A percentile compares a stretch with the other conserved stretches of the same genome.
phyloP scores from a whole-genome alignment of 37 sponge, comb jelly and placozoan species.

The Ianthella basta region DNA sequence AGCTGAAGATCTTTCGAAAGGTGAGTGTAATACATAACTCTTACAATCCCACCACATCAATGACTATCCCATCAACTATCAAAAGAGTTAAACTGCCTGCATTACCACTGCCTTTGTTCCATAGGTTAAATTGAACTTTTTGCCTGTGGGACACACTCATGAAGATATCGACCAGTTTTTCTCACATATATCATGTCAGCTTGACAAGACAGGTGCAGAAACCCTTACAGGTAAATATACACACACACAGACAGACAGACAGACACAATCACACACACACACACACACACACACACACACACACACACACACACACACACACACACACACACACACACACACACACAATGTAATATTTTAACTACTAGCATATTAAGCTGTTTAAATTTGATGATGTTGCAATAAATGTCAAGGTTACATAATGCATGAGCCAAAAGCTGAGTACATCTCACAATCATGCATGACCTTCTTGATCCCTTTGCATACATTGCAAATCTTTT shows the following conservation, averaged over 20 bases:
- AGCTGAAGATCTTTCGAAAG: constrained; percentile 25
- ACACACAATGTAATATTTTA: too few relatives aligned
- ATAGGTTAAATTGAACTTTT: too few relatives aligned
- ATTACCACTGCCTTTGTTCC: too few relatives aligned
- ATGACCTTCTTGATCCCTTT: background rate
- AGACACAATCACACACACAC: constrained; percentile 20
- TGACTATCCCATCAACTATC: too few relatives aligned
- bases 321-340: background rate
- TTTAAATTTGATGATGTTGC: too few relatives aligned
- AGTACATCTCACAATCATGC: background rate
- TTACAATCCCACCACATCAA: too few relatives aligned
- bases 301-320: constrained; percentile 17
- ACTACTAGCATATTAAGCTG: too few relatives aligned
- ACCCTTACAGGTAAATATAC: background rate
- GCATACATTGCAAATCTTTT: background rate
- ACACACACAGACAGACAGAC: constrained; percentile 13
- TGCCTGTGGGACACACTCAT: constrained; percentile 27
- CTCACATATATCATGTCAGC: background rate
- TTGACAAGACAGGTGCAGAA: constrained; percentile 5
- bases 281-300: constrained; percentile 20
- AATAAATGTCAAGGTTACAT: too few relatives aligned
- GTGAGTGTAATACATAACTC: background rate
- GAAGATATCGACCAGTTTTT: constrained; percentile 33
- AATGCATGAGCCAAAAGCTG: too few relatives aligned
- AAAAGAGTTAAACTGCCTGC: too few relatives aligned